A percentile compares a stretch with the other conserved stretches of the same genome.
Conservation (phyloP, 2,888 invertebrate species). For the Cheilosia scutellata region DNA sequence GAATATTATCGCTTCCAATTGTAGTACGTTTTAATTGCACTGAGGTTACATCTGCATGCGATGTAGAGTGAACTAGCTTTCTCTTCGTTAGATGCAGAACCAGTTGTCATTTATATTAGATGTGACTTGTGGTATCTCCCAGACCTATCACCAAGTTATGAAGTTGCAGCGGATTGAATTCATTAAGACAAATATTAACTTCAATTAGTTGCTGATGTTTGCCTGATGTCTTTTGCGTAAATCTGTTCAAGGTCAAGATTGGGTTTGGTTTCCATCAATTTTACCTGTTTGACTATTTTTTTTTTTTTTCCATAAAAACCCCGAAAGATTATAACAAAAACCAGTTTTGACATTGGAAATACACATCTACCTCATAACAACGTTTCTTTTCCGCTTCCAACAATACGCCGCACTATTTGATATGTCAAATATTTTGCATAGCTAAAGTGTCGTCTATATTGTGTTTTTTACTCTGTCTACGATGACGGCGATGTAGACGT, state of each 20-base stretch:
- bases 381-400: constrained; percentile 11
- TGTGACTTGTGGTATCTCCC: too few relatives aligned
- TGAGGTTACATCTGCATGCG: too few relatives aligned
- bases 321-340: background rate
- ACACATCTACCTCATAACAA: background rate
- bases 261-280: background rate
- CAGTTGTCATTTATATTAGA: too few relatives aligned
- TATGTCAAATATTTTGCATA: constrained; percentile 9
- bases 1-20: too few relatives aligned
- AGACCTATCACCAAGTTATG: too few relatives aligned
- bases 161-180: too few relatives aligned
- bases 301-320: background rate
- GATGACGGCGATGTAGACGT: constrained; percentile 37
- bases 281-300: background rate
- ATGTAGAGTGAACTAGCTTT: too few relatives aligned
- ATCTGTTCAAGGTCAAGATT: constrained; percentile 3
- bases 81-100: too few relatives aligned
- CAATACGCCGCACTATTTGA: background rate
- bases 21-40: too few relatives aligned
- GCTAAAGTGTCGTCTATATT: constrained; percentile 3
- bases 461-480: constrained; percentile 8
- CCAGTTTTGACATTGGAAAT: background rate
- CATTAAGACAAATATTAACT: too few relatives aligned
- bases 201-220: too few relatives aligned
- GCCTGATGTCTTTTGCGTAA: background rate